These are phyloP conservation scores for Tapirus terrestris DNA, from an alignment of 2,113 vertebrate genomes.

Conservation along the genomic window DNA sequence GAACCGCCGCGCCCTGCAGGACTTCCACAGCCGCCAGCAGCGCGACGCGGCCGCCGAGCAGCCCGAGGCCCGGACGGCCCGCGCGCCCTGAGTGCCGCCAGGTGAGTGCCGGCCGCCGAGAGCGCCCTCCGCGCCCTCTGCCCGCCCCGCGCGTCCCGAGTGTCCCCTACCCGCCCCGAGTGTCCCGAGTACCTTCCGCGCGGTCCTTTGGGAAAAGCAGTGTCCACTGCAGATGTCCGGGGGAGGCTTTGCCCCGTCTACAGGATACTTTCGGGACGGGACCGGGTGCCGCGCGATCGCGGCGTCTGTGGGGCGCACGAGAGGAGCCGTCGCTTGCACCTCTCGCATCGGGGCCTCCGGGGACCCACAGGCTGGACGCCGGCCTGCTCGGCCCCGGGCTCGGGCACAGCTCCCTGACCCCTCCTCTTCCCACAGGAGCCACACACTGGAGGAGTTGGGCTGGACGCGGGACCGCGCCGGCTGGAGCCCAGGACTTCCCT, in stretches of 20 bases:
- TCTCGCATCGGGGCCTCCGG: neutral
- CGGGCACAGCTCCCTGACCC: neutral
- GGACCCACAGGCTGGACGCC: neutral
- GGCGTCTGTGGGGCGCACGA: neutral
- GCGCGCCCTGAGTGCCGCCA: constrained; percentile 86
- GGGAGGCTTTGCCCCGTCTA: neutral
- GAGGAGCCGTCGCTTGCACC: neutral
- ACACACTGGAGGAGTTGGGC: neutral
- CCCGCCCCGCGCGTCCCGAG: neutral
- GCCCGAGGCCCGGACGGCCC: constrained; percentile 87
- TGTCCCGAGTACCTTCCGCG: too few relatives aligned
- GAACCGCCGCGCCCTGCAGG: constrained; percentile 95
- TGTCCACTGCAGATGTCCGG: too few relatives aligned
- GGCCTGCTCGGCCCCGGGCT: neutral
- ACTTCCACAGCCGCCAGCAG: constrained; percentile 93
- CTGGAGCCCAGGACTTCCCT: neutral
- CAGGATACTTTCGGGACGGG: neutral
- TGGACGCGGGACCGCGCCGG: neutral
- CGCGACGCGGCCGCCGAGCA: constrained; percentile 86
- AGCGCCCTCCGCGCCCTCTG: neutral
- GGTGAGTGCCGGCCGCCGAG: neutral
- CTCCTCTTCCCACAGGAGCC: constrained; percentile 50
- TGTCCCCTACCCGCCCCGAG: too few relatives aligned
- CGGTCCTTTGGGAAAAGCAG: neutral
- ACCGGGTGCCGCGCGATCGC: neutral